Evolutionary conservation across 2,113 vertebrate species (phyloP), one percentile per base, ranked within the genome.

Genomic region (Ursus arctos): DNA sequence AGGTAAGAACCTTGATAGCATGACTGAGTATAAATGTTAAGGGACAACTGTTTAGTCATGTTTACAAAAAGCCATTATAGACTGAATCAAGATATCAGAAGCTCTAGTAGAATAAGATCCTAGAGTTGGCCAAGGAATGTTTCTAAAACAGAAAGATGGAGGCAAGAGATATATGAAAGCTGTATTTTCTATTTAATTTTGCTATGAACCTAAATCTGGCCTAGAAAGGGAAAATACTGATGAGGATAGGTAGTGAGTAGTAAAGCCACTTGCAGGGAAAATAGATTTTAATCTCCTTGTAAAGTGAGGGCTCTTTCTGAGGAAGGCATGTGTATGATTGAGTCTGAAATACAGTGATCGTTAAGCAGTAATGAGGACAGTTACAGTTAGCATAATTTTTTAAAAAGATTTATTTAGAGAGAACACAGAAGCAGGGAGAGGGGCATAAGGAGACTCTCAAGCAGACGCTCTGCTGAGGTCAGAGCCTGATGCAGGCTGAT

Each of bases 11-110:
- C 76, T 7, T 7, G 24, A 82, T 36, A 93, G 86, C 53, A n/a
- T 85, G 71, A 59, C 11, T 87, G 59, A 83, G 67, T 6, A 87
- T 59, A 93, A 67, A 69, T 26, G 7, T 49, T 71, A 49, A 91
- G 43, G 28, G 59, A 83, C 22, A 76, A 55, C 14, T 59, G 63
- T 89, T 28, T 63, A 72, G 55, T 93, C 15, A 63, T 28, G 33
- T n/a, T 97, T 95, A 61, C 69, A 61, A 97, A 80, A 83, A 67
- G 24, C n/a, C 19, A n/a, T 22, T 36, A 28, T 16, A 63, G n/a
- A 26, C 4, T 49, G 40, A 82, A 19, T 28, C 40, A 53, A 59
- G 49, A 33, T 57, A 90, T 15, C 49, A 47, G 6, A 51, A 88
- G 43, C 76, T 59, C 31, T 65, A 55, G 19, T 28, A 89, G 28